A percentile compares a stretch with the other conserved stretches of the same genome.
Conservation (phyloP, 2,797 vertebrate species). For the Oophaga sylvatica region DNA sequence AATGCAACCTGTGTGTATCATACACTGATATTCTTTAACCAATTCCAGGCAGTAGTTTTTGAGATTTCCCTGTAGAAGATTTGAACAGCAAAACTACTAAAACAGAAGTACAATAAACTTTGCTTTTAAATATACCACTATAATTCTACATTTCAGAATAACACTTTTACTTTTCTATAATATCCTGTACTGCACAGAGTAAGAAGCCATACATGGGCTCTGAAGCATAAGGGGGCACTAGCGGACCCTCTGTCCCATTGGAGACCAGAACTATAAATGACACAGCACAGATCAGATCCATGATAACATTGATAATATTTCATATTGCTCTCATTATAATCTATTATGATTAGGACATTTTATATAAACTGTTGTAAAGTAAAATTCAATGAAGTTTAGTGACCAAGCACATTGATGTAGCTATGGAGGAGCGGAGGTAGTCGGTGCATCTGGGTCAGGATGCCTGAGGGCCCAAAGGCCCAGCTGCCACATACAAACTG, state of each 20-base stretch:
- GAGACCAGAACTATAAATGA: not conserved
- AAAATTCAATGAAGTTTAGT: not conserved
- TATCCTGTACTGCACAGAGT: not conserved
- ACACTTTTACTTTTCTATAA: not conserved
- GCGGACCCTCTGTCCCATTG: too few species aligned
- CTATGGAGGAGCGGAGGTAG: not conserved
- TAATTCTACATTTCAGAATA: not conserved
- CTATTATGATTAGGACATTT: not conserved
- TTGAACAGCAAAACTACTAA: not conserved
- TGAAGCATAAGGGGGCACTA: not conserved
- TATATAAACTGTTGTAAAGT: not conserved
- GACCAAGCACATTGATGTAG: not conserved
- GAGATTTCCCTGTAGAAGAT: not conserved
- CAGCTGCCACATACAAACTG: not conserved
- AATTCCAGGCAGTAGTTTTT: not conserved
- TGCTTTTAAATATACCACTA: not conserved
- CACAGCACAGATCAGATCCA: not conserved
- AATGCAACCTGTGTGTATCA: conserved; percentile 2
- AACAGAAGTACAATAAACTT: not conserved
- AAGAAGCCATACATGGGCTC: not conserved
- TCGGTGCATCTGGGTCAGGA: too few species aligned
- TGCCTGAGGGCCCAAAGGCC: not conserved
- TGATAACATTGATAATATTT: not conserved
- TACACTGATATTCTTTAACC: not conserved
- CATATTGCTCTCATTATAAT: not conserved